Evolutionary conservation across 35 echinoderm and acorn worm species (phyloP).

Genomic region (Chiridota heheva): DNA sequence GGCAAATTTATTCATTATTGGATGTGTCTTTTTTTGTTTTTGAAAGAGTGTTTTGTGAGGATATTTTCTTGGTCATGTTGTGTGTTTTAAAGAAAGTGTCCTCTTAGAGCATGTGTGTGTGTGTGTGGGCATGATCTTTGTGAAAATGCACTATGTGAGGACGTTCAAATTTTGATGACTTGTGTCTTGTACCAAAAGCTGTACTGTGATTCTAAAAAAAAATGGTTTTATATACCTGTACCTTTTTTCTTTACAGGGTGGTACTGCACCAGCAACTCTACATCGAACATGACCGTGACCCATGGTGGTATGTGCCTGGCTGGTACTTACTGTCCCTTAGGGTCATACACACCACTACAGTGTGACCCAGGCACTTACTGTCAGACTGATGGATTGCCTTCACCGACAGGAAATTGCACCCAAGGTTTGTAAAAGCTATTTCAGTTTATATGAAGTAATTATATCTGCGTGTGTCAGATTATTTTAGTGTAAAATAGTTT

Average conservation of each 20-base stretch:
- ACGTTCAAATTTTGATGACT: no score
- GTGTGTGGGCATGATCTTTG: no score
- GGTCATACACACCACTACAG: conserved; percentile 52
- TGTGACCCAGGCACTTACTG: conserved; percentile 93
- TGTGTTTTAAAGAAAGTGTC: no score
- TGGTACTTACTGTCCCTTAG: conserved; percentile 82
- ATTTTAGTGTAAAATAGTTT: neutral
- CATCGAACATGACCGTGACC: conserved; percentile 43
- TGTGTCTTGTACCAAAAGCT: no score
- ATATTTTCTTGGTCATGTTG: no score
- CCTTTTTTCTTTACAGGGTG: conserved; percentile 54
- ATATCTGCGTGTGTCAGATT: neutral
- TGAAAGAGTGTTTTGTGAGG: no score
- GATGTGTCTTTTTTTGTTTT: no score
- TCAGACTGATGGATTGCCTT: conserved; percentile 61
- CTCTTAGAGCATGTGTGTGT: no score
- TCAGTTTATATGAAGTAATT: neutral
- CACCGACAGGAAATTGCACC: conserved; percentile 88
- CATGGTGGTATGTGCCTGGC: conserved; percentile 85
- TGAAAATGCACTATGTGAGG: no score
- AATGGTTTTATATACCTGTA: no score
- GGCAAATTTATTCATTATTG: no score
- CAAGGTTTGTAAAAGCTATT: conserved; percentile 45
- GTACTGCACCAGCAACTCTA: conserved; percentile 88
- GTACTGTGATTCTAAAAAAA: no score